These are phyloP conservation scores for Atherinomorus stipes DNA, from an alignment of 2,113 vertebrate species.

Conservation along the genomic window DNA sequence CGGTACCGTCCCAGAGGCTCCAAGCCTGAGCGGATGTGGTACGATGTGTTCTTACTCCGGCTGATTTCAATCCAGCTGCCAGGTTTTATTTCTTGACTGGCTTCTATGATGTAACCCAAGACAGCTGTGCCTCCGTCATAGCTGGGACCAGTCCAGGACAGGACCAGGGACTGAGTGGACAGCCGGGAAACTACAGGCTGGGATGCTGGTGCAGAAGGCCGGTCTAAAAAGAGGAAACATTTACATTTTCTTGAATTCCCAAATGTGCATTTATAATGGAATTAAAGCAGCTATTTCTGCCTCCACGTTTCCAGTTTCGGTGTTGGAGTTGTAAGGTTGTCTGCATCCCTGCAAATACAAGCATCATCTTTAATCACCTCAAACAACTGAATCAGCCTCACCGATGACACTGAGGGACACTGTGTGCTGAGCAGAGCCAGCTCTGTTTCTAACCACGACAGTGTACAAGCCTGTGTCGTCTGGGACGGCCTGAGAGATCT, in stretches of 20 bases:
- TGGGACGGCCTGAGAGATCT: conserved; percentile 65
- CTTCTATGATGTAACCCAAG: conserved; percentile 81
- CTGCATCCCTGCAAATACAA: too few species aligned
- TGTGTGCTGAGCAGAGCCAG: conserved; percentile 76
- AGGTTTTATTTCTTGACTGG: conserved; percentile 33
- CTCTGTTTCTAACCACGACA: conserved; percentile 67
- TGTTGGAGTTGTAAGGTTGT: too few species aligned
- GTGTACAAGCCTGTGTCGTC: conserved; percentile 80
- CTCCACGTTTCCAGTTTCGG: too few species aligned
- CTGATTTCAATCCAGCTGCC: conserved; percentile 74
- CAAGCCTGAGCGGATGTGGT: conserved; percentile 74
- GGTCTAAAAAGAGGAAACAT: conserved; percentile 65
- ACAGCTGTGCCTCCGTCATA: conserved; percentile 85
- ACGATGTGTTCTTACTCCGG: conserved; percentile 80
- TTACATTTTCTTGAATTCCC: too few species aligned
- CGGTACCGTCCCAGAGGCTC: conserved; percentile 74
- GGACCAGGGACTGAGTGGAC: conserved; percentile 75
- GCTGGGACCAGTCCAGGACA: conserved; percentile 84
- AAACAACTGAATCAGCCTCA: conserved; percentile 30
- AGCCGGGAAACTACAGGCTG: conserved; percentile 79
- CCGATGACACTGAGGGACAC: conserved; percentile 79
- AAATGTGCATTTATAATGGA: too few species aligned
- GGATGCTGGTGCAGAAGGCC: conserved; percentile 80
- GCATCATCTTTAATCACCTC: too few species aligned
- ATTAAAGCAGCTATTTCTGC: too few species aligned